Evolutionary conservation across 2,888 invertebrate species (phyloP).

Genomic region (Microplitis deprimator): DNA sequence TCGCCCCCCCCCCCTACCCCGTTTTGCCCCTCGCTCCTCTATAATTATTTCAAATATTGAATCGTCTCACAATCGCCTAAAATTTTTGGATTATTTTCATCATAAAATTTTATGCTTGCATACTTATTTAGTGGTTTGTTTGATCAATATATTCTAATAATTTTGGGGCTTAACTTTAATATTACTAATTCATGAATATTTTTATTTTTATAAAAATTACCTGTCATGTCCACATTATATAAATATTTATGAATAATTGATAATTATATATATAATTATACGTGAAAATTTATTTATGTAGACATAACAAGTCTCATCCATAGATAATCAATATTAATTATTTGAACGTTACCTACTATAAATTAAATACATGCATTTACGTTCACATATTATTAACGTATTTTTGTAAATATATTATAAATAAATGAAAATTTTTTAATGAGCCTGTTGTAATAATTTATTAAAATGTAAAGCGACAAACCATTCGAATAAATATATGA

Average conservation of each 20-base stretch:
- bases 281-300: too few relatives aligned
- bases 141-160: not conserved
- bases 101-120: not conserved
- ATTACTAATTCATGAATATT: not conserved
- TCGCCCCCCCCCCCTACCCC: too few relatives aligned
- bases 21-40: too few relatives aligned
- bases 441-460: not conserved
- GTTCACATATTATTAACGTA: not conserved
- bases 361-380: not conserved
- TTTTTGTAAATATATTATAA: not conserved
- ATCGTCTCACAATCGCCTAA: too few relatives aligned
- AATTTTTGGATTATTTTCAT: too few relatives aligned
- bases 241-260: too few relatives aligned
- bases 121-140: not conserved
- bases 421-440: not conserved
- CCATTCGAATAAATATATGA: not conserved
- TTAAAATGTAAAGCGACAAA: not conserved
- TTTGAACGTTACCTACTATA: not conserved
- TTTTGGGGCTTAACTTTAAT: not conserved
- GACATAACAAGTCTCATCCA: not conserved
- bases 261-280: too few relatives aligned
- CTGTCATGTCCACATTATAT: too few relatives aligned
- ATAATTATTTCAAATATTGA: too few relatives aligned
- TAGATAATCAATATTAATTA: not conserved
- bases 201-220: not conserved